Percentiles rank a stretch among this genome's conserved stretches.
These are phyloP conservation scores for Hyla sarda DNA, from an alignment of 2,113 vertebrate genomes.

Conservation along the genomic window DNA sequence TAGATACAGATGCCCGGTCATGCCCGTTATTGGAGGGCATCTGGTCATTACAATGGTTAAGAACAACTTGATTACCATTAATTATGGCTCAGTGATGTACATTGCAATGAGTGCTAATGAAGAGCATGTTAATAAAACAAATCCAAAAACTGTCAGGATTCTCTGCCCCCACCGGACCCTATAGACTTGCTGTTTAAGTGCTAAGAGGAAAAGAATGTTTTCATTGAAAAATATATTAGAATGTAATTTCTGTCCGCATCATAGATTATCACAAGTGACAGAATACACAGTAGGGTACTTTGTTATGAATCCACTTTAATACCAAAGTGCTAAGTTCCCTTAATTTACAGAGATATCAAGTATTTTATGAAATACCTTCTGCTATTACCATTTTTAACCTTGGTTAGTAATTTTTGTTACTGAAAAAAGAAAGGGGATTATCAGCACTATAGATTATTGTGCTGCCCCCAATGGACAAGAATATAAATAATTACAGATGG, in stretches of 20 bases:
- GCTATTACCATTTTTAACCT: background rate
- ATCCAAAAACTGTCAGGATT: constrained; percentile 16
- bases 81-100: background rate
- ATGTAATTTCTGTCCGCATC: background rate
- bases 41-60: background rate
- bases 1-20: background rate
- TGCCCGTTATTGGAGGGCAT: background rate
- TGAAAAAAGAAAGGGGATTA: too few relatives aligned
- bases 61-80: background rate
- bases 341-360: background rate
- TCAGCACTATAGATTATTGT: too few relatives aligned
- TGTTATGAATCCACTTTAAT: background rate
- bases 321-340: background rate
- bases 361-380: background rate
- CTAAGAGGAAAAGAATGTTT: background rate
- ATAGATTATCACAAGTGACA: background rate
- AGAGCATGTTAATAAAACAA: constrained; percentile 18
- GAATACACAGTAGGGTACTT: background rate
- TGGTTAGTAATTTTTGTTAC: too few relatives aligned
- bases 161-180: background rate
- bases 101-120: background rate
- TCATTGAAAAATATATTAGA: background rate
- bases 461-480: too few relatives aligned
- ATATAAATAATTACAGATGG: too few relatives aligned
- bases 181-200: background rate